Percentiles rank a stretch among this genome's conserved stretches.
phyloP scores from a whole-genome alignment of 2,113 vertebrate genomes.

The Megaceryle maxima region DNA sequence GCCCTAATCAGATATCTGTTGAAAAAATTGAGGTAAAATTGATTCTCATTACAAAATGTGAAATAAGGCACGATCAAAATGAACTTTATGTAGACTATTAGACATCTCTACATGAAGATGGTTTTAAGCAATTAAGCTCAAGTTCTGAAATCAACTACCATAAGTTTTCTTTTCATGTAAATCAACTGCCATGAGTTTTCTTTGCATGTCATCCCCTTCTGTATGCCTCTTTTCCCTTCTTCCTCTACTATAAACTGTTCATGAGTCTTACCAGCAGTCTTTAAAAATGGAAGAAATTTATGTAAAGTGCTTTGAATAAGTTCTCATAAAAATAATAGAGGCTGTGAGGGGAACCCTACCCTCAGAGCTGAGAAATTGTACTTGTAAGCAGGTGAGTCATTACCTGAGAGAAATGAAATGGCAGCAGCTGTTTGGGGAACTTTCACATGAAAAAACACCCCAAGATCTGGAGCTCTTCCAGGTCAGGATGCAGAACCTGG shows the following conservation, averaged over 20 bases:
- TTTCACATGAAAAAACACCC: neutral
- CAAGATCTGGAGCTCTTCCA: neutral
- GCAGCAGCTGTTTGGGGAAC: slow-evolving; percentile 11
- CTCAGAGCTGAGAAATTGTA: neutral
- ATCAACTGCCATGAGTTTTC: neutral
- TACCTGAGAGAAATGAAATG: neutral
- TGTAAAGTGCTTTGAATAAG: neutral
- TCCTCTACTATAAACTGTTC: neutral
- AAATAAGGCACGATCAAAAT: neutral
- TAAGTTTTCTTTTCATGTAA: neutral
- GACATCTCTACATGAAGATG: neutral
- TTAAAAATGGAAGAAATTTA: neutral
- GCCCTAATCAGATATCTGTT: neutral
- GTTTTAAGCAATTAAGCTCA: neutral
- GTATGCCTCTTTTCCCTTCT: neutral
- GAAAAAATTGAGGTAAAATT: neutral
- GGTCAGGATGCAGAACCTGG: neutral
- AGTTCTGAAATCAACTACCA: neutral
- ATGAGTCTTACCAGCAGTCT: neutral
- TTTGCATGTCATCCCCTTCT: neutral
- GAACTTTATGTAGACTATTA: neutral
- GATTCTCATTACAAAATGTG: neutral
- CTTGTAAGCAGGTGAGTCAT: neutral
- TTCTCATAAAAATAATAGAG: neutral
- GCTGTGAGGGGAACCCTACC: neutral